phyloP scores from a whole-genome alignment of 2,797 vertebrate genomes.

The Paratrypauchen microcephalus region DNA sequence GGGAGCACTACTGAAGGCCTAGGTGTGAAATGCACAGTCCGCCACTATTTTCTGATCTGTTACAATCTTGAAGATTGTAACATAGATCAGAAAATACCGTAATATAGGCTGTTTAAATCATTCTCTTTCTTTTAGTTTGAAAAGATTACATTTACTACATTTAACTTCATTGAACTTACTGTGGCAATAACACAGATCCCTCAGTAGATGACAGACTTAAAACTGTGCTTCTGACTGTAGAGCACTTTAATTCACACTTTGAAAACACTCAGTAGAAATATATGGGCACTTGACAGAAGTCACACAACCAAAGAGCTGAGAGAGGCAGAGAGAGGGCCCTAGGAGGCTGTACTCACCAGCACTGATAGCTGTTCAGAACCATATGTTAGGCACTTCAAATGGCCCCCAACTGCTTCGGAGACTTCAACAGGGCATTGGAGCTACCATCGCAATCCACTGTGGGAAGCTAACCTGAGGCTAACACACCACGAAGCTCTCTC shows the following conservation, averaged over 20 bases:
- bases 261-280: conserved; percentile 43
- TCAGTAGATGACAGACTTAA: conserved; percentile 13
- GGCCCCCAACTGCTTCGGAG: conserved; percentile 64
- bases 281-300: conserved; percentile 53
- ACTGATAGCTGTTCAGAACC: conserved; percentile 68
- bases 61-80: too few species aligned
- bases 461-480: conserved; percentile 71
- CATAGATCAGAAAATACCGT: too few species aligned
- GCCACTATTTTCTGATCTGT: too few species aligned
- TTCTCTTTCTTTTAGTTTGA: too few species aligned
- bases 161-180: not conserved
- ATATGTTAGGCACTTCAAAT: conserved; percentile 69
- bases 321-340: conserved; percentile 54
- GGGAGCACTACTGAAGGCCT: too few species aligned
- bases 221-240: conserved; percentile 25
- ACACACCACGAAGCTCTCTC: conserved; percentile 61
- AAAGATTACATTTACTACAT: too few species aligned
- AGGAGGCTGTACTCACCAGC: conserved; percentile 62
- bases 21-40: too few species aligned
- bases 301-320: conserved; percentile 27
- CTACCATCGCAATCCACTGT: conserved; percentile 65
- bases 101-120: too few species aligned
- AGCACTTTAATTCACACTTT: conserved; percentile 45
- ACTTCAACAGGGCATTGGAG: conserved; percentile 69
- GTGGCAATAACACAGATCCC: conserved; percentile 18